Evolutionary conservation across 2,113 vertebrate genomes (phyloP), one percentile per base, ranked within the genome.

Genomic region (Collichthys lucidus): DNA sequence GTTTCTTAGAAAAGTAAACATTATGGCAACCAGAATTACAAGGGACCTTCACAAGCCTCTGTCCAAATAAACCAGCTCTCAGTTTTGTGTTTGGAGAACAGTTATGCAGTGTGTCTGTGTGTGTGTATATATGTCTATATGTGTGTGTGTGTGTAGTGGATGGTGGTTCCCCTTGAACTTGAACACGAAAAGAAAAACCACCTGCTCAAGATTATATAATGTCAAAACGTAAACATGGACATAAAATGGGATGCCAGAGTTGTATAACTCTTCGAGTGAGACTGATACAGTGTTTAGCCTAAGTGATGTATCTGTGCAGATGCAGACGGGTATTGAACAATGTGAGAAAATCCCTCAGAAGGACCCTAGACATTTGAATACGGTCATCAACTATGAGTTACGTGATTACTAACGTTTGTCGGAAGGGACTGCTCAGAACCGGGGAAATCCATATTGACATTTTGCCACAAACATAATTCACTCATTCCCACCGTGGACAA

Each of bases 1-100:
- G 76, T 77, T 73, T 76, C 77, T 82, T 61, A 66, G 75, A 29
- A 81, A 74, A 80, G 74, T 79, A 83, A 76, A 79, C 82, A 68
- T 52, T 17, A 47, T 31, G 46, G 60, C 75, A 80, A 53, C 68
- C 47, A 24, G 63, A 74, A 24, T 73, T 85, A 52, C 24, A 71
- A 72, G 14, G 14, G 46, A 75, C 77, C 61, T 83, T 79, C 63
- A 22, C 22, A 12, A 53, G 74, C 56, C 57, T 52, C 66, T 79
- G 56, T 85, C 47, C 55, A 90, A 88, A 85, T 83, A 79, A 76
- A 78, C 69, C 56, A 24, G 26, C 44, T 17, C 74, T 35, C 29
- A 6, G 17, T 26, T 22, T 31, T 68, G 46, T 50, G 35, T 73
- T 14, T 67, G 40, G 5, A 74, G 57, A 40, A 57, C 29, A 35